Conservation (phyloP, 1,140 invertebrate genomes). For the Drosophila biarmipes region DNA sequence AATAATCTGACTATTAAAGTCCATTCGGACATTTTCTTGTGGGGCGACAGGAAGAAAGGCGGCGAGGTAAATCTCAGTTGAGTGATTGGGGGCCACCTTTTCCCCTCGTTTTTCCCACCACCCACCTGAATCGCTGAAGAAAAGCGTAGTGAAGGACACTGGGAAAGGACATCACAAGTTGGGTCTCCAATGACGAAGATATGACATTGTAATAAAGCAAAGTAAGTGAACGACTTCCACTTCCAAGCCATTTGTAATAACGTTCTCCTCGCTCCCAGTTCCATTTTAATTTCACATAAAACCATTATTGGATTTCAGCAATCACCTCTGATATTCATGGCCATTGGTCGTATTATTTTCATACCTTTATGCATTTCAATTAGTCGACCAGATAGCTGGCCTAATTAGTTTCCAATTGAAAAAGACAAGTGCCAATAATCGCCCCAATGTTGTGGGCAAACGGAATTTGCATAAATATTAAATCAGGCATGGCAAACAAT, state of each 20-base stretch:
- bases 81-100: conserved; percentile 9
- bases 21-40: conserved; percentile 44
- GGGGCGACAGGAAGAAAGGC: conserved; percentile 2
- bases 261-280: conserved; percentile 1
- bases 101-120: neutral
- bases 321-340: conserved; percentile 20
- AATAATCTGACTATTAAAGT: conserved; percentile 54
- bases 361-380: conserved; percentile 20
- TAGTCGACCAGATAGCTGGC: conserved; percentile 6
- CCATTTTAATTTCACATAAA: conserved; percentile 3
- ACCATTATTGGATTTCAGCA: conserved; percentile 26
- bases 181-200: neutral
- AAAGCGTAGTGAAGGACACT: conserved; percentile 3
- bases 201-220: conserved; percentile 55
- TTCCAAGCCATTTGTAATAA: conserved; percentile 45
- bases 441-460: conserved; percentile 2
- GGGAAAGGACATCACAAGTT: conserved; percentile 11
- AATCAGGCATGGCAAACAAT: conserved; percentile 18
- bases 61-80: conserved; percentile 22
- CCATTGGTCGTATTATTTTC: conserved; percentile 3
- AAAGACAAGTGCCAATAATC: conserved; percentile 20
- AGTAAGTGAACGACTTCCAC: conserved; percentile 29
- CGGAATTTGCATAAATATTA: conserved; percentile 37
- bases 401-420: conserved; percentile 37
- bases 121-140: conserved; percentile 19